phyloP scores from a whole-genome alignment of 2,113 vertebrate genomes.

The western clawed frog (Xenopus tropicalis) region DNA sequence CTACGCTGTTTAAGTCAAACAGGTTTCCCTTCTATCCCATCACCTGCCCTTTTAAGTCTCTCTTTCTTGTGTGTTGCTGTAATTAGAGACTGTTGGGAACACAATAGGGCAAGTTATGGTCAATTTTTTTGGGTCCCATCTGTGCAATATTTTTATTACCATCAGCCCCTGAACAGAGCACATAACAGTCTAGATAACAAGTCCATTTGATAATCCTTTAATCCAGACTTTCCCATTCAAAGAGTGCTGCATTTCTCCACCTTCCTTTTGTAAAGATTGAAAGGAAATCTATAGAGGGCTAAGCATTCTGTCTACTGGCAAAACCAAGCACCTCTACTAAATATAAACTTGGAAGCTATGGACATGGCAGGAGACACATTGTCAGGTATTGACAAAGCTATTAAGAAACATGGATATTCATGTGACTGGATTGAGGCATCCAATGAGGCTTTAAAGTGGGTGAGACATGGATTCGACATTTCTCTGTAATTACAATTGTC shows the following conservation, averaged over 20 bases:
- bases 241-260: constrained; percentile 47
- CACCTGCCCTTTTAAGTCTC: constrained; percentile 88
- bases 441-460: not conserved
- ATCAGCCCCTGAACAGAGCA: constrained; percentile 58
- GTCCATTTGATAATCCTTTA: constrained; percentile 52
- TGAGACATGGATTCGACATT: too few relatives aligned
- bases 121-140: constrained; percentile 90
- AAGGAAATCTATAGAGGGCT: constrained; percentile 55
- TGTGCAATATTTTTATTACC: constrained; percentile 76
- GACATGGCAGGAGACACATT: constrained; percentile 45
- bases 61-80: constrained; percentile 77
- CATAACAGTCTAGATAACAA: constrained; percentile 47
- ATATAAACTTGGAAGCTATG: constrained; percentile 53
- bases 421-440: not conserved
- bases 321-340: constrained; percentile 49
- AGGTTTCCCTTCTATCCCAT: constrained; percentile 94
- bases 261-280: constrained; percentile 45
- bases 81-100: constrained; percentile 94
- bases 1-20: constrained; percentile 85
- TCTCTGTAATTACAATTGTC: too few relatives aligned
- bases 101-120: constrained; percentile 91
- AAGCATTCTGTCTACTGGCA: constrained; percentile 55
- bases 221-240: constrained; percentile 44
- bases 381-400: constrained; percentile 53
- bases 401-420: constrained; percentile 28